A percentile compares a stretch with the other conserved stretches of the same genome.
phyloP scores from a whole-genome alignment of 2,797 vertebrate species.

The Xerus rutilus region DNA sequence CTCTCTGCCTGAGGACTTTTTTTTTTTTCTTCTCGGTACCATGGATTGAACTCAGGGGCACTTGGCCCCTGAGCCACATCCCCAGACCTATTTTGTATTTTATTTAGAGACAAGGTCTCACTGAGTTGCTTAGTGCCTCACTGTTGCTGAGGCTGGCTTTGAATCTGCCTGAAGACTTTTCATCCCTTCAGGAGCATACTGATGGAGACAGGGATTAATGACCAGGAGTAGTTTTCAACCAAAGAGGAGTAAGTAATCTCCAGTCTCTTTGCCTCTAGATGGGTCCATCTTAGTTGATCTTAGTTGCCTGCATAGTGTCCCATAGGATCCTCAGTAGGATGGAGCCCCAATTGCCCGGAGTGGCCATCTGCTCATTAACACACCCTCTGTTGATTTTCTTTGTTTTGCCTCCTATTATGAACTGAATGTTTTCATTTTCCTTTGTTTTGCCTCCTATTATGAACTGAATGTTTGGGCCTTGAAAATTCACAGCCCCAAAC shows the following conservation, averaged over 20 bases:
- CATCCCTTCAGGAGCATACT: slow-evolving; percentile 39
- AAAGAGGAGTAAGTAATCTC: not conserved
- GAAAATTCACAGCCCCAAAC: not conserved
- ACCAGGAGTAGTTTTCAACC: not conserved
- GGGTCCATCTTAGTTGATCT: not conserved
- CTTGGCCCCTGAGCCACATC: too few species aligned
- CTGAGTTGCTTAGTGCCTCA: too few species aligned
- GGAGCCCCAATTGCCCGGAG: not conserved
- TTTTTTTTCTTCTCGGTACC: not conserved
- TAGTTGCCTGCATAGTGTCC: not conserved
- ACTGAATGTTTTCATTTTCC: not conserved
- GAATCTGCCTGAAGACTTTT: not conserved
- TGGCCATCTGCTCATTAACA: not conserved
- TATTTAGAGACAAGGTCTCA: too few species aligned
- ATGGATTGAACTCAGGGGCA: too few species aligned
- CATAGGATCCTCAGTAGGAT: not conserved
- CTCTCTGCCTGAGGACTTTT: not conserved
- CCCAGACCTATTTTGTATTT: too few species aligned
- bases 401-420: not conserved
- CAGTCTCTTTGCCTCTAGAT: too few species aligned
- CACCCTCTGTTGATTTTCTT: not conserved
- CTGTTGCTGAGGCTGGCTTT: too few species aligned
- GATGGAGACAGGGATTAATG: not conserved
- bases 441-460: not conserved
- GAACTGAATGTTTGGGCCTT: not conserved